These are phyloP conservation scores for Drosophila nigrodunni DNA, from an alignment of 1,140 invertebrate genomes.

Conservation along the genomic window DNA sequence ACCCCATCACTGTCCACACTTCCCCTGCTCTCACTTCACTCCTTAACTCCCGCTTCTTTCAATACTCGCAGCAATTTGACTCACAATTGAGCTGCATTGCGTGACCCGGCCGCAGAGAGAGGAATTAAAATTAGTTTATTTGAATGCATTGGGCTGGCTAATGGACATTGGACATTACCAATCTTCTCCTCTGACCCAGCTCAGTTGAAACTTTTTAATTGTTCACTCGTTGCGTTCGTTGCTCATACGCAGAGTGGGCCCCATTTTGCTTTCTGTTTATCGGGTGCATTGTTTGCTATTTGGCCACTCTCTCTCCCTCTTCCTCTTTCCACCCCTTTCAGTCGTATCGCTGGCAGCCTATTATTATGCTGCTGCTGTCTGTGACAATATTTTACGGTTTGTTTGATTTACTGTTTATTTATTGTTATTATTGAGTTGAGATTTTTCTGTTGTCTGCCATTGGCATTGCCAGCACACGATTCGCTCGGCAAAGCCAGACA, in stretches of 20 bases:
- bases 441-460: conserved; percentile 36
- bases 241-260: conserved; percentile 59
- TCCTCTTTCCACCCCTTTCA: neutral
- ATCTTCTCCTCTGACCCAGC: conserved; percentile 10
- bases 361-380: conserved; percentile 50
- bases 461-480: conserved; percentile 17
- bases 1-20: no score
- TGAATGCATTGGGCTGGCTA: conserved; percentile 53
- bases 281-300: conserved; percentile 58
- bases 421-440: conserved; percentile 53
- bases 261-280: conserved; percentile 52
- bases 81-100: conserved; percentile 74
- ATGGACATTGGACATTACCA: conserved; percentile 57
- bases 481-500: neutral
- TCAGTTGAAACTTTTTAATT: conserved; percentile 31
- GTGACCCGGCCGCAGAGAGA: conserved; percentile 64
- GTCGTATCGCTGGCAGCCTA: conserved; percentile 19
- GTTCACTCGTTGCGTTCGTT: conserved; percentile 45
- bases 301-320: conserved; percentile 16
- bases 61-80: conserved; percentile 46
- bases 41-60: neutral
- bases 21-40: no score
- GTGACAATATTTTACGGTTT: conserved; percentile 53
- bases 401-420: conserved; percentile 52
- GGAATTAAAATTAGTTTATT: conserved; percentile 82